phyloP scores from a whole-genome alignment of 2,113 vertebrate genomes.

The Mormoops blainvillei region DNA sequence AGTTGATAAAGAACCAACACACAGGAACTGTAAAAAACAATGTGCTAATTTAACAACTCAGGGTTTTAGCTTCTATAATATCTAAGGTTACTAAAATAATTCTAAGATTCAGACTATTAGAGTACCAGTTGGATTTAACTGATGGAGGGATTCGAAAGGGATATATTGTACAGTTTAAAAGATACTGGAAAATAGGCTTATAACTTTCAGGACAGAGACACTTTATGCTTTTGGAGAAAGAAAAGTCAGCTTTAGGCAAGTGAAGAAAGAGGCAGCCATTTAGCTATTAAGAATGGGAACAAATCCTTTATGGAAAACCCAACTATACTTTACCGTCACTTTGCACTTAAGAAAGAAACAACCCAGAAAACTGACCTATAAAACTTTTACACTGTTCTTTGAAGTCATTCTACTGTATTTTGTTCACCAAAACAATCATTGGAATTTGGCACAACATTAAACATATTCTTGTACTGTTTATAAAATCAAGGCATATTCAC shows the following conservation, averaged over 20 bases:
- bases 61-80: not conserved
- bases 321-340: not conserved
- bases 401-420: not conserved
- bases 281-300: not conserved
- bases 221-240: not conserved
- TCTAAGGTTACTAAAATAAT: not conserved
- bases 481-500: not conserved
- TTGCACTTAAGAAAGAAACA: not conserved
- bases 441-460: not conserved
- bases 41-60: not conserved
- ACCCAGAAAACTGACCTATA: not conserved
- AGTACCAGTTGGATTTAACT: not conserved
- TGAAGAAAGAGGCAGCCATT: not conserved
- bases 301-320: not conserved
- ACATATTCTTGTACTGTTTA: not conserved
- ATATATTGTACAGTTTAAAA: not conserved
- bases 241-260: not conserved
- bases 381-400: not conserved
- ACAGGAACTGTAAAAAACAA: not conserved
- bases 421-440: not conserved
- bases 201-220: not conserved
- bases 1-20: not conserved
- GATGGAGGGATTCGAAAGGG: not conserved
- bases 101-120: not conserved
- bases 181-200: not conserved